Evolutionary conservation across 30 jellyfish, hydroid and myxozoan genomes (phyloP).

Genomic region (Catostylus mosaicus): DNA sequence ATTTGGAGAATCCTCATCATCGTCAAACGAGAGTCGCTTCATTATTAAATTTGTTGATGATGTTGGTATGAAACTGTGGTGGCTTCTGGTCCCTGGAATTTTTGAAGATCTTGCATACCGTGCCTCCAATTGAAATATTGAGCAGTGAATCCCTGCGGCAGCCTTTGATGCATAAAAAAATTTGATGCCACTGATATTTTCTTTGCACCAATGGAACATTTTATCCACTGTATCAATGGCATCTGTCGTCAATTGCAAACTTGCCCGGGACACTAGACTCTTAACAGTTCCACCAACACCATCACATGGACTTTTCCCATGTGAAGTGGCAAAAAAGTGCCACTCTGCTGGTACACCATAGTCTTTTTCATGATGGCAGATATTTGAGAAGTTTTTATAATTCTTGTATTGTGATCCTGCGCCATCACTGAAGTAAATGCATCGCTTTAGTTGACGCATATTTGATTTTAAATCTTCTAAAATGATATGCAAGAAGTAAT

Average conservation of each 20-base stretch:
- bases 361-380: slow-evolving; percentile 56
- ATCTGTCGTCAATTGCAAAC: slow-evolving; percentile 46
- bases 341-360: slow-evolving; percentile 49
- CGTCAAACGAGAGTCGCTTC: slow-evolving; percentile 51
- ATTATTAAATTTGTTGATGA: slow-evolving; percentile 33
- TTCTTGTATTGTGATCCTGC: slow-evolving; percentile 69
- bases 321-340: slow-evolving; percentile 65
- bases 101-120: slow-evolving; percentile 28
- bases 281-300: slow-evolving; percentile 66
- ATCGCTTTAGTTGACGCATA: slow-evolving; percentile 2
- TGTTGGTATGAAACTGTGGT: slow-evolving; percentile 47
- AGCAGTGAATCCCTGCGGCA: background rate
- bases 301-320: slow-evolving; percentile 69
- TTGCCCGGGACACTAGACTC: slow-evolving; percentile 62
- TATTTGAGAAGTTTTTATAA: slow-evolving; percentile 49
- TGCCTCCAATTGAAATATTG: slow-evolving; percentile 26
- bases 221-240: slow-evolving; percentile 15
- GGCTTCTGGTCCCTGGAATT: slow-evolving; percentile 58
- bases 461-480: slow-evolving; percentile 9
- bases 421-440: slow-evolving; percentile 60
- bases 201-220: slow-evolving; percentile 38
- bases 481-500: slow-evolving; percentile 14
- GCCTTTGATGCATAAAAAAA: slow-evolving; percentile 27
- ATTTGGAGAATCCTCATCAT: slow-evolving; percentile 24
- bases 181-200: slow-evolving; percentile 22